Percentiles rank a stretch among this genome's conserved stretches.
These are phyloP conservation scores for Acronicta aceris DNA, from an alignment of 2,888 invertebrate genomes.

Conservation along the genomic window DNA sequence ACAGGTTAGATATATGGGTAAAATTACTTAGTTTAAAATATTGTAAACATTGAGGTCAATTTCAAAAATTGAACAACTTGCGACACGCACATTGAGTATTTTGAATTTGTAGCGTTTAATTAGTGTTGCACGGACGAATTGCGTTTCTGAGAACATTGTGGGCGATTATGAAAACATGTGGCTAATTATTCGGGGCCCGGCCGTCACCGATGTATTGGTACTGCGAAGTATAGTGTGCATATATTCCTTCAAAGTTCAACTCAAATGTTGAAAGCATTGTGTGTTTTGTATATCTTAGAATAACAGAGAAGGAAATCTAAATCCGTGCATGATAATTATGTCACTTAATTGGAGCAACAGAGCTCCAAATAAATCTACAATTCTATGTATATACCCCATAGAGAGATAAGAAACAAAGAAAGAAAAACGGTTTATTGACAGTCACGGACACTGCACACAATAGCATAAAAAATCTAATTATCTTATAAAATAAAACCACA, in stretches of 20 bases:
- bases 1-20: too few species aligned
- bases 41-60: background rate
- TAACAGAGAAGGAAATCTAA: background rate
- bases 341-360: too few species aligned
- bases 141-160: constrained; percentile 48
- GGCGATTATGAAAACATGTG: constrained; percentile 49
- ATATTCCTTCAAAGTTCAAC: constrained; percentile 11
- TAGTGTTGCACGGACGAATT: constrained; percentile 42
- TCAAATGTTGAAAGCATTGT: constrained; percentile 6
- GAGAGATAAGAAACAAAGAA: too few species aligned
- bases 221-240: constrained; percentile 2
- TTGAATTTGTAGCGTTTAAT: constrained; percentile 54
- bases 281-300: background rate
- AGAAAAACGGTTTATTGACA: too few species aligned
- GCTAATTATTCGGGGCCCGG: constrained; percentile 48
- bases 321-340: too few species aligned
- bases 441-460: too few species aligned
- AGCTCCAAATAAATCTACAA: too few species aligned
- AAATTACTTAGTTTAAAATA: too few species aligned
- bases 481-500: too few species aligned
- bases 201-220: constrained; percentile 30
- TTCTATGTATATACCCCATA: too few species aligned
- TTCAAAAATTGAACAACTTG: constrained; percentile 15
- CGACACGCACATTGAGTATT: constrained; percentile 34
- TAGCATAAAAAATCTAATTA: too few species aligned